Evolutionary conservation across 64 coral and sea anemone species (phyloP).

Genomic region (Trachythela sp.): DNA sequence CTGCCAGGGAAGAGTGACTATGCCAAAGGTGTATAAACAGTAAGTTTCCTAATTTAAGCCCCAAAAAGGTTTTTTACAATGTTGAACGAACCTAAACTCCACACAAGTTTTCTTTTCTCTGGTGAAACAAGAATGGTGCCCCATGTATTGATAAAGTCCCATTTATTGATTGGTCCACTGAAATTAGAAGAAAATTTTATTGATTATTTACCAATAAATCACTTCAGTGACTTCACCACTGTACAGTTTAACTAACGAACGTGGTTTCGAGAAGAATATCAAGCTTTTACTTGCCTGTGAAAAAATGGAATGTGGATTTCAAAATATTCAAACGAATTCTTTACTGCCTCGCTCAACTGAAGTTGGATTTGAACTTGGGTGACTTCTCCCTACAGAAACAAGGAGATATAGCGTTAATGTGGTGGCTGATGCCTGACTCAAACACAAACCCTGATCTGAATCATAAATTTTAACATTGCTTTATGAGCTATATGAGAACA

Average conservation of each 20-base stretch:
- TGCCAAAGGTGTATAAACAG: background rate
- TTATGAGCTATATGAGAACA: too few relatives aligned
- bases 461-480: too few relatives aligned
- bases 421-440: too few relatives aligned
- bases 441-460: too few relatives aligned
- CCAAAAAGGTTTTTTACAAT: background rate
- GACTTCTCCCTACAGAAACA: conserved; percentile 59
- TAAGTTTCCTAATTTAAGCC: background rate
- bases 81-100: conserved; percentile 74
- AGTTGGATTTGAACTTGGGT: conserved; percentile 65
- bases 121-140: conserved; percentile 61
- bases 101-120: conserved; percentile 72
- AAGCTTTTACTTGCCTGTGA: conserved; percentile 60
- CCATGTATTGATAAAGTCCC: conserved; percentile 66
- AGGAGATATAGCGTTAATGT: background rate
- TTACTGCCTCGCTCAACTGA: conserved; percentile 65
- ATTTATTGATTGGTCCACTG: conserved; percentile 61
- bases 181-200: background rate
- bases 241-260: background rate
- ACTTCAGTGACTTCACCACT: background rate
- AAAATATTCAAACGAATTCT: conserved; percentile 94
- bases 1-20: too few relatives aligned
- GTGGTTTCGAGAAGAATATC: background rate
- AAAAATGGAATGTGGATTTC: conserved; percentile 93
- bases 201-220: background rate